phyloP scores from a whole-genome alignment of 1,140 invertebrate genomes.

The Venturia canescens region DNA sequence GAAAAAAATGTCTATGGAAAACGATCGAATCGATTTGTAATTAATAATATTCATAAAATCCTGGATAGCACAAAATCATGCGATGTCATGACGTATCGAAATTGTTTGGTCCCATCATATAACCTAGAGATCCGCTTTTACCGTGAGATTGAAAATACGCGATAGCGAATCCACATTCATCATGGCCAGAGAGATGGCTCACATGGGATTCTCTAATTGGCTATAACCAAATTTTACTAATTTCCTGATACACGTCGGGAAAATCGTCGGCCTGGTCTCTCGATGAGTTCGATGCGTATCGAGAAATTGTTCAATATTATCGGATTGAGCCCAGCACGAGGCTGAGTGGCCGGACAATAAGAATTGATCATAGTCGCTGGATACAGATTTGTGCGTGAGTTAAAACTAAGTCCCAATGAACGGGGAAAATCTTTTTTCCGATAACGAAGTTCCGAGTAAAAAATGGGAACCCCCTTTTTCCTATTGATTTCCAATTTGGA shows the following conservation, averaged over 20 bases:
- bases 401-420: neutral
- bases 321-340: neutral
- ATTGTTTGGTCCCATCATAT: neutral
- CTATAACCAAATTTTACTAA: conserved; percentile 54
- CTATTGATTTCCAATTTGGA: no score
- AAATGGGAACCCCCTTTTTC: no score
- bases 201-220: conserved; percentile 11
- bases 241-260: conserved; percentile 45
- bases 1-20: no score
- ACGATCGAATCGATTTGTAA: no score
- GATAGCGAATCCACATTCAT: conserved; percentile 13
- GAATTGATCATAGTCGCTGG: conserved; percentile 8
- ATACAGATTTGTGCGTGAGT: neutral
- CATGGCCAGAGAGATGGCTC: neutral
- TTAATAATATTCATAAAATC: no score
- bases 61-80: no score
- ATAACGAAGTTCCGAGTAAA: no score
- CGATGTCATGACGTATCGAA: neutral
- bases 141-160: neutral
- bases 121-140: neutral
- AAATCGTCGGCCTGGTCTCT: neutral
- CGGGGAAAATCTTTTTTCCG: neutral
- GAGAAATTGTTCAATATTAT: conserved; percentile 31
- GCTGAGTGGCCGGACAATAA: neutral
- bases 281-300: neutral